Evolutionary conservation across 2,888 invertebrate genomes (phyloP).

Genomic region (Beris chalybata): DNA sequence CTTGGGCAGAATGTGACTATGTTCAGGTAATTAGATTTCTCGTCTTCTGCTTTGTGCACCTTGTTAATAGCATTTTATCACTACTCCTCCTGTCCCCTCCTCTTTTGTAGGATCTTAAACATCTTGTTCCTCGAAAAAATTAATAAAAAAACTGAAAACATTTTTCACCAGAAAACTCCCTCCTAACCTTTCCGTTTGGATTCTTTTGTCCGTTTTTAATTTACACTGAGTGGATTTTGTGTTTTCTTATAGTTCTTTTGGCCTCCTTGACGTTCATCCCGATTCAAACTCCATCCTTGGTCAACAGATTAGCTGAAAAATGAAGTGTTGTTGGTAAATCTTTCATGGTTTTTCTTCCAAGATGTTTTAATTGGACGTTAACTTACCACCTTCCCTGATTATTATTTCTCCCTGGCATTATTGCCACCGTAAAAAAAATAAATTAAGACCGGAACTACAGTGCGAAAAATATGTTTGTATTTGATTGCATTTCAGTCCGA

Average conservation of each 20-base stretch:
- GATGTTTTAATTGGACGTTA: constrained; percentile 7
- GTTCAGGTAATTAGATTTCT: constrained; percentile 63
- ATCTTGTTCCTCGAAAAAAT: constrained; percentile 26
- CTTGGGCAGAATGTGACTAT: constrained; percentile 85
- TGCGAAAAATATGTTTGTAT: no score
- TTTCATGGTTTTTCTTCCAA: neutral
- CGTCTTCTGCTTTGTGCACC: constrained; percentile 29
- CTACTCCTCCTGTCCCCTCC: neutral
- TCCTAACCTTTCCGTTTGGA: constrained; percentile 5
- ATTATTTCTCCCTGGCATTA: constrained; percentile 3
- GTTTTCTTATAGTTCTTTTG: neutral
- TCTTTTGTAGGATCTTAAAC: neutral
- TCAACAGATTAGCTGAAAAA: neutral
- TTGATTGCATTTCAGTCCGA: no score
- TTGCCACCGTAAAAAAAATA: neutral
- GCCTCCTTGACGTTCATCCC: neutral
- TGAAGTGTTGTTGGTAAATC: neutral
- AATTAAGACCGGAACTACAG: neutral
- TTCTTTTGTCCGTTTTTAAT: constrained; percentile 20
- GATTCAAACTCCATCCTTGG: constrained; percentile 1
- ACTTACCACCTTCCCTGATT: constrained; percentile 3
- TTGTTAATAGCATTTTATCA: constrained; percentile 36
- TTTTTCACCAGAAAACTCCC: neutral
- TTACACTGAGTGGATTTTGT: constrained; percentile 22
- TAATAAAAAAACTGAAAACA: constrained; percentile 14